A percentile compares a stretch with the other conserved stretches of the same genome.
These are phyloP conservation scores for Vulpes lagopus DNA, from an alignment of 2,113 vertebrate species.

Conservation along the genomic window DNA sequence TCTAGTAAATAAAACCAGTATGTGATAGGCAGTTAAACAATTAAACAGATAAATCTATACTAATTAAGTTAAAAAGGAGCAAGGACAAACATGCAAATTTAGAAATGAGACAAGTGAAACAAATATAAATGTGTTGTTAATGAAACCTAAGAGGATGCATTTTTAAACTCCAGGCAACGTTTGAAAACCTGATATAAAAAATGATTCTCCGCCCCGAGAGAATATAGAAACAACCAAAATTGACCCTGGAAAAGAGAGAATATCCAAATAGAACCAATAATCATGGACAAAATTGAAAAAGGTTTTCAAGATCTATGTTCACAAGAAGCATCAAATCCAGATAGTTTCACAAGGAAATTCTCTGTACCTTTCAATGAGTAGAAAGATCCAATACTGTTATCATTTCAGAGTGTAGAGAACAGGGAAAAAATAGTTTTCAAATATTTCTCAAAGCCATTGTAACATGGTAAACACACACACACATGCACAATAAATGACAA, in stretches of 20 bases:
- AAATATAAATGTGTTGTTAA: not conserved
- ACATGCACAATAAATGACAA: not conserved
- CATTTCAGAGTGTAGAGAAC: not conserved
- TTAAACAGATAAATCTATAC: not conserved
- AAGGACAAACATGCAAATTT: not conserved
- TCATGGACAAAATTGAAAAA: not conserved
- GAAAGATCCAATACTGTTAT: not conserved
- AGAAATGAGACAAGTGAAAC: not conserved
- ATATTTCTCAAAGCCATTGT: not conserved
- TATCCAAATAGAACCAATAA: not conserved
- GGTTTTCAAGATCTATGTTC: not conserved
- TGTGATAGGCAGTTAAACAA: not conserved
- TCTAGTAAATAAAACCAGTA: not conserved
- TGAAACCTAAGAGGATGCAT: not conserved
- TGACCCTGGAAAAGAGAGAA: not conserved
- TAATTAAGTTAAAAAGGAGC: not conserved
- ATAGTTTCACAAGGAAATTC: not conserved
- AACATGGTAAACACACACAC: not conserved
- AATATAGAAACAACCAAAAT: not conserved
- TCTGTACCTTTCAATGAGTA: not conserved
- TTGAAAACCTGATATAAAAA: not conserved
- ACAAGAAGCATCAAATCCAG: not conserved
- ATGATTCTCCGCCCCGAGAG: not conserved
- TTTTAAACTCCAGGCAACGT: constrained; percentile 25
- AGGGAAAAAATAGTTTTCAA: not conserved